These are phyloP conservation scores for Chalcis sispes DNA, from an alignment of 2,888 invertebrate species.

Conservation along the genomic window DNA sequence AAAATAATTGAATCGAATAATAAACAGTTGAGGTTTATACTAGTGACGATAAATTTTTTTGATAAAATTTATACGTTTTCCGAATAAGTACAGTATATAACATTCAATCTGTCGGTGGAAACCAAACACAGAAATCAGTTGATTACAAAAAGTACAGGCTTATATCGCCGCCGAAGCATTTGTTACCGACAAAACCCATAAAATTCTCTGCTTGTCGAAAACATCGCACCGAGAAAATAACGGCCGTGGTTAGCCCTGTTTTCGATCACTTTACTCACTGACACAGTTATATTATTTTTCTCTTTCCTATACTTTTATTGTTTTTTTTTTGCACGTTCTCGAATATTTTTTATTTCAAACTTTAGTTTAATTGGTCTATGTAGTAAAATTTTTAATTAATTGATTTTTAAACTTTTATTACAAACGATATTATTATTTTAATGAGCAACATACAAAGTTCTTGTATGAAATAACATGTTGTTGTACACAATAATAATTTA, in stretches of 20 bases:
- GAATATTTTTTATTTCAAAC: no score
- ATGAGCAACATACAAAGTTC: no score
- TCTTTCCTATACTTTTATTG: background rate
- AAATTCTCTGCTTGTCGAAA: slow-evolving; percentile 27
- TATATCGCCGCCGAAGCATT: slow-evolving; percentile 10
- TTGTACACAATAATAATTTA: no score
- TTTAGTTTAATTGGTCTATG: background rate
- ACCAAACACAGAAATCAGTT: slow-evolving; percentile 16
- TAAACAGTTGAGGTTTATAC: background rate
- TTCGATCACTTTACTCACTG: slow-evolving; percentile 39
- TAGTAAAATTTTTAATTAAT: background rate
- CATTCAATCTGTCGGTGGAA: background rate
- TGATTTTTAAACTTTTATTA: background rate
- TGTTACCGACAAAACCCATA: slow-evolving; percentile 38
- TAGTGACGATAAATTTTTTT: background rate
- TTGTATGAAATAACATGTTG: no score
- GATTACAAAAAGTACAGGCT: background rate
- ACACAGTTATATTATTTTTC: background rate
- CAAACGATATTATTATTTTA: background rate
- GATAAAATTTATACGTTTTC: background rate
- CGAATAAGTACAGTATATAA: background rate
- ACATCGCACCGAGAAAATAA: slow-evolving; percentile 42
- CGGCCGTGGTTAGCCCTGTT: slow-evolving; percentile 35
- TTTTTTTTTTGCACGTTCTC: background rate
- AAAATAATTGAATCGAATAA: background rate